Conservation (phyloP, 1,140 invertebrate genomes). For the Lordiphosa mommai region DNA sequence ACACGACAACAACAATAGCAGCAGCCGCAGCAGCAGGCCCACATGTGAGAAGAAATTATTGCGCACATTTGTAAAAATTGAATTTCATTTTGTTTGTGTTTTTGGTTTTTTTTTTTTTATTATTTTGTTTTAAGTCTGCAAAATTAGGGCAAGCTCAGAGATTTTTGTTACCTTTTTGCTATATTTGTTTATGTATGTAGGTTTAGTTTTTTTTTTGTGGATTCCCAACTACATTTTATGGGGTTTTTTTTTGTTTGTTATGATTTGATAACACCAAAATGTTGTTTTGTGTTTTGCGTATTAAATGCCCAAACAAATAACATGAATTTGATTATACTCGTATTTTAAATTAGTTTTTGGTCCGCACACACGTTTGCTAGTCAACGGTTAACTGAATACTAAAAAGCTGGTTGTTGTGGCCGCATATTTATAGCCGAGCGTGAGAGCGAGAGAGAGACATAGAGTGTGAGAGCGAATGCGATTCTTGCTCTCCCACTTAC, state of each 20-base stretch:
- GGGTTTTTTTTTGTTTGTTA: not conserved
- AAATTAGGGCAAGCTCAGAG: constrained; percentile 9
- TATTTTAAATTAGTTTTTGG: not conserved
- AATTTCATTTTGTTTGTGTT: constrained; percentile 11
- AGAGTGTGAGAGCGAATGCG: not conserved
- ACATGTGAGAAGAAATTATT: constrained; percentile 11
- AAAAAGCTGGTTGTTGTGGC: no score
- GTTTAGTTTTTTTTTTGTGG: not conserved
- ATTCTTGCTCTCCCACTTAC: not conserved
- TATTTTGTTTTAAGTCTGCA: constrained; percentile 4
- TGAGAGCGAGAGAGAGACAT: no score
- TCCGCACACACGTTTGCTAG: no score
- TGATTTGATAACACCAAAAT: not conserved
- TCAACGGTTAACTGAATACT: no score
- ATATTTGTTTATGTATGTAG: not conserved
- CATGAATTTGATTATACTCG: not conserved
- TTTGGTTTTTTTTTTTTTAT: not conserved
- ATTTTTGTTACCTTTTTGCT: constrained; percentile 10
- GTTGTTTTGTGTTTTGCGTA: not conserved
- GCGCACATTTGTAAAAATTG: constrained; percentile 25
- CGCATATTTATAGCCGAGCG: no score
- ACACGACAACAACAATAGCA: constrained; percentile 1
- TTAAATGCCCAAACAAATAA: constrained; percentile 3
- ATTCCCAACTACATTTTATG: not conserved
- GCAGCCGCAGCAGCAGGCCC: constrained; percentile 14